These are phyloP conservation scores for Enteromius afrohamiltoni DNA, from an alignment of 2,797 vertebrate genomes.

Conservation along the genomic window DNA sequence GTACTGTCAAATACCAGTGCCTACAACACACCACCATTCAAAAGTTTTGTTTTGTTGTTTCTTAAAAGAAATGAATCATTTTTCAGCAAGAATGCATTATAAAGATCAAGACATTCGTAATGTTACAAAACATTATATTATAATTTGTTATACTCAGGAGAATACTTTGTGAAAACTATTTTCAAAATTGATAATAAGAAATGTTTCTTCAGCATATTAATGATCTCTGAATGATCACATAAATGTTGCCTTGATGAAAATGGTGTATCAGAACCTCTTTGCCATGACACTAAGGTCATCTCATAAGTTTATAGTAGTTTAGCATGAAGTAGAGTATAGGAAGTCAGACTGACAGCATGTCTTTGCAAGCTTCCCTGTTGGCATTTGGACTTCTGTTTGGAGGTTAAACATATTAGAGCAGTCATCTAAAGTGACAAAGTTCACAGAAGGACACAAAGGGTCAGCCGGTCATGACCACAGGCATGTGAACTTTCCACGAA, in stretches of 20 bases:
- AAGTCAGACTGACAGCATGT: not conserved
- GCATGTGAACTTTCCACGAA: conserved; percentile 47
- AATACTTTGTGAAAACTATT: too few species aligned
- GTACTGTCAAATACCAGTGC: not conserved
- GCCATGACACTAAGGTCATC: not conserved
- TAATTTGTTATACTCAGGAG: too few species aligned
- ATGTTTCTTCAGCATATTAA: conserved; percentile 5
- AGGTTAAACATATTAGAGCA: conserved; percentile 19
- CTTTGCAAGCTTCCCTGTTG: conserved; percentile 19
- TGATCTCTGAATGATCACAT: not conserved
- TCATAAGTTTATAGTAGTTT: not conserved
- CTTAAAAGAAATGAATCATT: not conserved
- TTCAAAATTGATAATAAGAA: not conserved
- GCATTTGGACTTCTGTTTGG: conserved; percentile 1
- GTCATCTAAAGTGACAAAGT: conserved; percentile 11
- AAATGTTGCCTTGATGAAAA: not conserved
- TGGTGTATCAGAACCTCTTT: not conserved
- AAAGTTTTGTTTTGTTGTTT: not conserved
- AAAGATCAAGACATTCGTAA: not conserved
- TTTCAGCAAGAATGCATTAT: not conserved
- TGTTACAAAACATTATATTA: not conserved
- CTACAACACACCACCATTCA: not conserved
- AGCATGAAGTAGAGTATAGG: not conserved
- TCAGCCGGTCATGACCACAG: conserved; percentile 38
- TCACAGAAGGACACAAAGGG: conserved; percentile 29